Evolutionary conservation across 2,888 invertebrate genomes (phyloP), one percentile per base, ranked within the genome.

Genomic region (Epiblema foenella): DNA sequence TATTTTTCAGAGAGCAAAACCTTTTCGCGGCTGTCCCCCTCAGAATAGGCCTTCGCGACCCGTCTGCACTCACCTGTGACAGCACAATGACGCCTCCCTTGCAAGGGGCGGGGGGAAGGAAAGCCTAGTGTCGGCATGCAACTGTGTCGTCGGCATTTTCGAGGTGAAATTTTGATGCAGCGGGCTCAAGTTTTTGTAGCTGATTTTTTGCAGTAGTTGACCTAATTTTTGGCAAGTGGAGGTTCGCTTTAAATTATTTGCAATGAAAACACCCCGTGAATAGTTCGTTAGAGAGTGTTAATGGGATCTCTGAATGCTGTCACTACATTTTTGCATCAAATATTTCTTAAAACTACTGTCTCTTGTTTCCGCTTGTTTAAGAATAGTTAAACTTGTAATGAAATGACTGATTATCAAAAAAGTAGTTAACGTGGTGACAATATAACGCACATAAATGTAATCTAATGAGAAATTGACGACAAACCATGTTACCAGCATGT

Each of bases 21-120:
- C 60, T 57, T 71, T 70, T 70, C 46, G 52, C 67, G 69, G 60
- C 37, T 49, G 29, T 60, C 51, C 65, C 49, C 15, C 54, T 39
- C 69, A 74, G 74, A 74, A 76, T 75, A 73, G 60, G 77, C 73
- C 73, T 75, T 75, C 77, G 76, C 80, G 82, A 81, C 75, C 75
- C 73, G 75, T 77, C 81, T 83, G 85, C 84, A 79, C 81, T 85
- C 84, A 83, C 82, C 83, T 83, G 80, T 82, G 81, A 79, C 79
- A 81, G 83, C 82, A 87, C 85, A 83, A 78, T 81, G 74, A 76
- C 73, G 74, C 74, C 70, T 74, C 74, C 76, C 71, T 62, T 68
- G 24, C 24, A 49, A 33, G 68, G 58, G 60, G 63, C 24, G 57
- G 17, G 11, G 70, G 60, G 70, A 70, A 70, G 70, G 66, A 70